phyloP scores from a whole-genome alignment of 2,888 invertebrate genomes.

The Sturmia bella region DNA sequence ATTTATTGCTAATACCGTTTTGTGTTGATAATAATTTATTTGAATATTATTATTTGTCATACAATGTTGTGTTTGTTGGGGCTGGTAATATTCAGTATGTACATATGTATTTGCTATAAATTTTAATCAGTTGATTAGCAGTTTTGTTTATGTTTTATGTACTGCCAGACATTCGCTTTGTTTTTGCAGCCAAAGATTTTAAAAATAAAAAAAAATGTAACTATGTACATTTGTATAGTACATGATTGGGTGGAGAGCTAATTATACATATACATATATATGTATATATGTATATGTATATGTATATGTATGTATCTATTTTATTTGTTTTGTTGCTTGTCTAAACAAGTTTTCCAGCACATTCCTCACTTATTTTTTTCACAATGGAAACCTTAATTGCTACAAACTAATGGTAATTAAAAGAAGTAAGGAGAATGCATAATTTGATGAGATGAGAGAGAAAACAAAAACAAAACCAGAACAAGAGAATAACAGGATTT shows the following conservation, averaged over 20 bases:
- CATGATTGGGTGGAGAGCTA: too few species aligned
- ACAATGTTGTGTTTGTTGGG: constrained; percentile 23
- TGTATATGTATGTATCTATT: too few species aligned
- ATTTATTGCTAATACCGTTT: constrained; percentile 27
- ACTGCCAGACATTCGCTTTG: neutral
- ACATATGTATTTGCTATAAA: constrained; percentile 60
- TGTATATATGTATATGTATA: too few species aligned
- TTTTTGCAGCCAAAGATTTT: neutral
- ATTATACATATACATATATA: too few species aligned
- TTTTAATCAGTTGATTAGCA: constrained; percentile 59
- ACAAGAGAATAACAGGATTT: too few species aligned
- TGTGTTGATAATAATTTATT: constrained; percentile 29
- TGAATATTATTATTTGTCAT: constrained; percentile 15
- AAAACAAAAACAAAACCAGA: neutral
- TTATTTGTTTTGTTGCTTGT: too few species aligned
- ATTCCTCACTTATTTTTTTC: neutral
- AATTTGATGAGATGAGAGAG: neutral
- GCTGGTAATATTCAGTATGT: neutral
- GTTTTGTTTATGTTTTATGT: constrained; percentile 19
- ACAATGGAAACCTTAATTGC: neutral
- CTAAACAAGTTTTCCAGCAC: too few species aligned
- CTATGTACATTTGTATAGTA: too few species aligned
- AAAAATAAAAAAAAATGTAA: neutral
- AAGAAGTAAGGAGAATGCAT: neutral
- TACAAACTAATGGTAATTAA: neutral